Evolutionary conservation across 2,797 vertebrate genomes (phyloP).

Genomic region (Aldrovandia affinis): DNA sequence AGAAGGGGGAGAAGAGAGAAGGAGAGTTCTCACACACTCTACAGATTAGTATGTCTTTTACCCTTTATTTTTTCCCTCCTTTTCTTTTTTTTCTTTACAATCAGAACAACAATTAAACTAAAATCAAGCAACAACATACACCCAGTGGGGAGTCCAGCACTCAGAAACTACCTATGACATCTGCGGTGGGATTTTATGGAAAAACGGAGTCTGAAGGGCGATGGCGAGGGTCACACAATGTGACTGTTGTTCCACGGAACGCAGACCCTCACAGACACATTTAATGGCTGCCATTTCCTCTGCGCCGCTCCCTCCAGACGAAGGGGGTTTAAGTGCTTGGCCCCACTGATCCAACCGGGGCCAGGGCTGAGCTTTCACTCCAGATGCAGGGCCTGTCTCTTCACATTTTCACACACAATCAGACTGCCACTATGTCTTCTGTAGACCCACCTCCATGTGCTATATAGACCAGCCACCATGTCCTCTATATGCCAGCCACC

Average conservation of each 20-base stretch:
- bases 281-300: slow-evolving; percentile 56
- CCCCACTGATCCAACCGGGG: slow-evolving; percentile 7
- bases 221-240: slow-evolving; percentile 49
- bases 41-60: background rate
- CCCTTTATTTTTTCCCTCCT: background rate
- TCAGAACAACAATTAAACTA: slow-evolving; percentile 16
- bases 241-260: slow-evolving; percentile 53
- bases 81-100: slow-evolving; percentile 3
- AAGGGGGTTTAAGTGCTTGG: slow-evolving; percentile 41
- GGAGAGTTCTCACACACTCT: slow-evolving; percentile 12
- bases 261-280: slow-evolving; percentile 46
- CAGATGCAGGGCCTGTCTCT: background rate
- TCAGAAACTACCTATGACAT: background rate
- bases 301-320: slow-evolving; percentile 43
- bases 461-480: background rate
- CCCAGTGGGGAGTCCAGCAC: slow-evolving; percentile 26
- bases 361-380: background rate
- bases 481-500: background rate
- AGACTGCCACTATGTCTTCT: background rate
- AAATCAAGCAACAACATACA: slow-evolving; percentile 6
- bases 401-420: background rate
- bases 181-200: background rate
- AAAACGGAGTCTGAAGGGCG: slow-evolving; percentile 21
- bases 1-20: slow-evolving; percentile 23
- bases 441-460: background rate